phyloP scores from a whole-genome alignment of 2,113 vertebrate species.

The Barnardius zonarius region DNA sequence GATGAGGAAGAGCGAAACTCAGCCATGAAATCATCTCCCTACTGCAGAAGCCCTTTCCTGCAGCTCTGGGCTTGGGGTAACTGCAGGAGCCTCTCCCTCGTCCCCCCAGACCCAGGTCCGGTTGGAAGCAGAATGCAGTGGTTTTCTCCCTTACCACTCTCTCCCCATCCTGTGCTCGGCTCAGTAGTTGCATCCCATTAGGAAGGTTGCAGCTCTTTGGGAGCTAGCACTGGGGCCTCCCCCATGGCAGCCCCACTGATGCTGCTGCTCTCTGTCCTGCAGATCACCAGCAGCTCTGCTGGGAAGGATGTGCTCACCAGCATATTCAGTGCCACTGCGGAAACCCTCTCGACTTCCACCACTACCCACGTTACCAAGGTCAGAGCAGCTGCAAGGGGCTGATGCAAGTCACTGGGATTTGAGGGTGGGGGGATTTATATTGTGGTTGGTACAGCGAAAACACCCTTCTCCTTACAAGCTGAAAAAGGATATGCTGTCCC shows the following conservation, averaged over 20 bases:
- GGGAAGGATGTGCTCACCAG: slow-evolving; percentile 79
- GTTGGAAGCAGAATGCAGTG: background rate
- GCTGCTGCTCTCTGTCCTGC: background rate
- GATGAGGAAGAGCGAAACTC: background rate
- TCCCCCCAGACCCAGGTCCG: too few species aligned
- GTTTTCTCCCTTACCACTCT: background rate
- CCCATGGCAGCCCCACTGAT: background rate
- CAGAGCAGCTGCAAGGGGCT: slow-evolving; percentile 16
- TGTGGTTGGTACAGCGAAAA: background rate
- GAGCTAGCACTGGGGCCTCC: background rate
- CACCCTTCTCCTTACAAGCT: background rate
- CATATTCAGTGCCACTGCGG: slow-evolving; percentile 82
- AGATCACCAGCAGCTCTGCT: slow-evolving; percentile 61
- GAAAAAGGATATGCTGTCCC: background rate
- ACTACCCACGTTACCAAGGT: slow-evolving; percentile 99
- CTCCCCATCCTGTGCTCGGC: background rate
- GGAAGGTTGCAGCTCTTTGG: background rate
- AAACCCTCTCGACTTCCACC: slow-evolving; percentile 94
- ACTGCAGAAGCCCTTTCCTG: background rate
- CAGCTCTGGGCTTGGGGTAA: background rate
- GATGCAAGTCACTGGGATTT: background rate
- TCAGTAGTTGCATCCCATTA: background rate
- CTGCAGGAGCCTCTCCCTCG: background rate
- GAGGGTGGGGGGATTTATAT: background rate
- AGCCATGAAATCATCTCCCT: background rate